Evolutionary conservation across 1,140 invertebrate species (phyloP).

Genomic region (Bombus cullumanus): DNA sequence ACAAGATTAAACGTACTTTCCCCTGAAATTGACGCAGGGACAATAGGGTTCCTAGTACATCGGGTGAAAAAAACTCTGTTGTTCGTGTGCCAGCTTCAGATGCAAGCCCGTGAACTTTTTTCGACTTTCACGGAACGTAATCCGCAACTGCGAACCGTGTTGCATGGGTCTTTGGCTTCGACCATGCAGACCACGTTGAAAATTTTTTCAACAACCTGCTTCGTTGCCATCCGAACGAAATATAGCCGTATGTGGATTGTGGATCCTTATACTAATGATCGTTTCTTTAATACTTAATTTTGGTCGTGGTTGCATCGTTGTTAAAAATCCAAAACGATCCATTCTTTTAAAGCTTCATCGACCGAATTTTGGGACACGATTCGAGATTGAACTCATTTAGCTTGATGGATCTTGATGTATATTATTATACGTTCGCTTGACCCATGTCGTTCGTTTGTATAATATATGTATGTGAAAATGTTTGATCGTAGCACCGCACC

Average conservation of each 20-base stretch:
- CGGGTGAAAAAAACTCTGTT: slow-evolving; percentile 53
- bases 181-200: background rate
- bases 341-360: background rate
- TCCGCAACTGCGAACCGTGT: slow-evolving; percentile 42
- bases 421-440: background rate
- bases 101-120: slow-evolving; percentile 54
- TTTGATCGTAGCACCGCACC: background rate
- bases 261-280: background rate
- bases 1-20: slow-evolving; percentile 52
- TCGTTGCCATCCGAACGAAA: background rate
- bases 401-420: background rate
- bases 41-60: slow-evolving; percentile 45
- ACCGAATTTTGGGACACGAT: background rate
- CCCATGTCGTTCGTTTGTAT: background rate
- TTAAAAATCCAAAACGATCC: background rate
- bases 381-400: background rate
- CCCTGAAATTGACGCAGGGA: slow-evolving; percentile 60
- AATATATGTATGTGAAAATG: background rate
- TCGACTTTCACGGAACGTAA: slow-evolving; percentile 50
- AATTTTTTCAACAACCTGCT: background rate
- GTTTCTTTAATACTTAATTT: background rate
- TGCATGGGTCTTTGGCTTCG: slow-evolving; percentile 22
- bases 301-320: background rate
- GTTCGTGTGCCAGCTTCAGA: slow-evolving; percentile 64
- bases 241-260: background rate